Conservation (phyloP, 2,113 vertebrate genomes). For the Telmatochromis sp. region DNA sequence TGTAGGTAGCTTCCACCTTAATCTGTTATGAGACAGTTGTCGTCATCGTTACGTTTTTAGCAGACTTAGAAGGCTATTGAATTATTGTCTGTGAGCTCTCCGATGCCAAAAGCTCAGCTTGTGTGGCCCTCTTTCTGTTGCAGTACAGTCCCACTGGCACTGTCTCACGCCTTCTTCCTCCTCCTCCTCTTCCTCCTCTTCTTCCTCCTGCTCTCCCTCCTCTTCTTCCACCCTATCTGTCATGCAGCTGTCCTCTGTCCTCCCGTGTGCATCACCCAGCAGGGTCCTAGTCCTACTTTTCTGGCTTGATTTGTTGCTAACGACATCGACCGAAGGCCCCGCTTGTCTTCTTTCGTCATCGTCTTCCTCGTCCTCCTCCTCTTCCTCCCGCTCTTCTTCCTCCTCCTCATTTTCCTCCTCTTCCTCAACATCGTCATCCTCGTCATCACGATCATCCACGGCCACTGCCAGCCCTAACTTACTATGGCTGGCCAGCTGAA, state of each 20-base stretch:
- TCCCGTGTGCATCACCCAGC: slow-evolving; percentile 6
- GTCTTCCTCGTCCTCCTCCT: slow-evolving; percentile 14
- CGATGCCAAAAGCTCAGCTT: slow-evolving; percentile 38
- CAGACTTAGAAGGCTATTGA: background rate
- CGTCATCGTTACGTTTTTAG: background rate
- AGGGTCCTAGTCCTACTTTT: slow-evolving; percentile 51
- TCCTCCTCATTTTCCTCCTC: slow-evolving; percentile 66
- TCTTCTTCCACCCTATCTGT: background rate
- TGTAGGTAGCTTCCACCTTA: background rate
- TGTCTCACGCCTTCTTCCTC: slow-evolving; percentile 62
- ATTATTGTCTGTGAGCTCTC: slow-evolving; percentile 46
- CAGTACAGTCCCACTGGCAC: slow-evolving; percentile 17
- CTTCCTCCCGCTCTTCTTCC: slow-evolving; percentile 14
- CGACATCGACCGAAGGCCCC: slow-evolving; percentile 40
- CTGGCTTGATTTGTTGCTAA: slow-evolving; percentile 52
- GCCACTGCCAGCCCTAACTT: slow-evolving; percentile 34
- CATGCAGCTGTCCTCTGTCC: slow-evolving; percentile 68
- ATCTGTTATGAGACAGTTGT: slow-evolving; percentile 3
- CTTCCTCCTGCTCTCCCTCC: background rate
- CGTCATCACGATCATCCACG: slow-evolving; percentile 69
- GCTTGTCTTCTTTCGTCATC: slow-evolving; percentile 13
- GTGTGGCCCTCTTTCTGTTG: slow-evolving; percentile 65
- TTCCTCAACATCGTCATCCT: slow-evolving; percentile 68
- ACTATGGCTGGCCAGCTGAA: slow-evolving; percentile 60
- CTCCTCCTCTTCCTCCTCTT: slow-evolving; percentile 50